phyloP scores from a whole-genome alignment of 1,140 invertebrate genomes.

The Plectus sambesii region DNA sequence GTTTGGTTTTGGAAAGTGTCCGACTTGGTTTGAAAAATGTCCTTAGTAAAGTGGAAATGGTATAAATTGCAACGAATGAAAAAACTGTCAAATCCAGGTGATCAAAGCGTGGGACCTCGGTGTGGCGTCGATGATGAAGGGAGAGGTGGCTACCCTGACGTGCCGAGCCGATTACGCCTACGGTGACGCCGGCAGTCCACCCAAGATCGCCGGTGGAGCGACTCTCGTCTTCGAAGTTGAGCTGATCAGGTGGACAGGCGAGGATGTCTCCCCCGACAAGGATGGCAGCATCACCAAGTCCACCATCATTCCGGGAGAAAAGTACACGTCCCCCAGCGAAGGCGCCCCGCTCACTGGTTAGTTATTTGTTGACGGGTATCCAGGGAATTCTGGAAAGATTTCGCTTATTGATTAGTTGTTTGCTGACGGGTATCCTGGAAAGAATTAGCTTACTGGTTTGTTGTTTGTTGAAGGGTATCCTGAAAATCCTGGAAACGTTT shows the following conservation, averaged over 20 bases:
- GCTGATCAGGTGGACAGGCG: conserved; percentile 46
- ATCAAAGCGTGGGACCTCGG: conserved; percentile 93
- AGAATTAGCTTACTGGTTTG: no score
- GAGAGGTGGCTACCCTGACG: conserved; percentile 69
- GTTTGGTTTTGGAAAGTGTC: no score
- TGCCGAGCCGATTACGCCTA: conserved; percentile 84
- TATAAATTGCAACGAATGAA: no score
- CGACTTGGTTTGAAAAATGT: no score
- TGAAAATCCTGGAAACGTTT: no score
- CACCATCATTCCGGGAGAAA: conserved; percentile 59
- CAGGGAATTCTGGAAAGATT: no score
- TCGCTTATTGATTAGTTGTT: no score
- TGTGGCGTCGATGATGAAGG: conserved; percentile 81
- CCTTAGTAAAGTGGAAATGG: no score
- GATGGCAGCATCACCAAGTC: conserved; percentile 68
- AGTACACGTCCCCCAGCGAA: conserved; percentile 62
- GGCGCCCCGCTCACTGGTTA: conserved; percentile 53
- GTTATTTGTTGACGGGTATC: no score
- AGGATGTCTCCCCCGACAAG: conserved; percentile 56
- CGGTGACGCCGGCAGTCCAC: conserved; percentile 66
- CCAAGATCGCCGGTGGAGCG: conserved; percentile 76
- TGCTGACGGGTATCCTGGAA: no score
- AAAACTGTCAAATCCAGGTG: conserved; percentile 55
- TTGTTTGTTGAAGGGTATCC: no score
- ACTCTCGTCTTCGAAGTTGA: conserved; percentile 76